Percentiles rank a stretch among this genome's conserved stretches.
Conservation (phyloP, 2,888 invertebrate species). For the Conops quadrifasciatus region DNA sequence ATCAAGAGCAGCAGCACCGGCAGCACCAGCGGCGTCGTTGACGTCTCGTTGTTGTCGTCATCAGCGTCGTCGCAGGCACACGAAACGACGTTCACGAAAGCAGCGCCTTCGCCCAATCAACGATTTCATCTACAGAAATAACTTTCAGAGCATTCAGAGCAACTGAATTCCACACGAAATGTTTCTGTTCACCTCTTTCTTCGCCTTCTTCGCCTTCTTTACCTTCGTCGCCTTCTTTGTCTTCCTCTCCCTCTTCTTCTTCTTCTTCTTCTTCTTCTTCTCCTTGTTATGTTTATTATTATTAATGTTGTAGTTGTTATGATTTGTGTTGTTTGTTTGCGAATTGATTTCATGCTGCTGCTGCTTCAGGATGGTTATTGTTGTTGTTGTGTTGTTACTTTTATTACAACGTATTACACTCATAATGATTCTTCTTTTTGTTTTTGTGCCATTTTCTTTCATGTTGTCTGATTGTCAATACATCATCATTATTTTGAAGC, state of each 20-base stretch:
- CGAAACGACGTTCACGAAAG: neutral
- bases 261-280: neutral
- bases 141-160: conserved; percentile 18
- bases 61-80: too few species aligned
- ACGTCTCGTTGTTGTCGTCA: neutral
- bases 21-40: conserved; percentile 9
- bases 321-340: conserved; percentile 8
- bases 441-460: neutral
- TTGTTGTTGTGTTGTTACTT: conserved; percentile 4
- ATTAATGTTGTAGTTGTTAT: neutral
- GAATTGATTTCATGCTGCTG: neutral
- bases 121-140: conserved; percentile 33
- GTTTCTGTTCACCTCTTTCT: neutral
- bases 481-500: conserved; percentile 31
- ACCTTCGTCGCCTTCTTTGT: conserved; percentile 6
- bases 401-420: neutral
- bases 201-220: conserved; percentile 7
- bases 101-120: conserved; percentile 15
- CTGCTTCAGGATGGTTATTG: neutral
- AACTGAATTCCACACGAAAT: conserved; percentile 28
- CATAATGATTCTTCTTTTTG: neutral
- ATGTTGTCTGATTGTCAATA: conserved; percentile 27
- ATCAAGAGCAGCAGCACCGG: conserved; percentile 21
- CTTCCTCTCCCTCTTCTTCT: neutral
- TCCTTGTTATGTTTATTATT: neutral